Evolutionary conservation across 1,140 invertebrate genomes (phyloP), one percentile per base, ranked within the genome.

Genomic region (Monomorium pharaonis): DNA sequence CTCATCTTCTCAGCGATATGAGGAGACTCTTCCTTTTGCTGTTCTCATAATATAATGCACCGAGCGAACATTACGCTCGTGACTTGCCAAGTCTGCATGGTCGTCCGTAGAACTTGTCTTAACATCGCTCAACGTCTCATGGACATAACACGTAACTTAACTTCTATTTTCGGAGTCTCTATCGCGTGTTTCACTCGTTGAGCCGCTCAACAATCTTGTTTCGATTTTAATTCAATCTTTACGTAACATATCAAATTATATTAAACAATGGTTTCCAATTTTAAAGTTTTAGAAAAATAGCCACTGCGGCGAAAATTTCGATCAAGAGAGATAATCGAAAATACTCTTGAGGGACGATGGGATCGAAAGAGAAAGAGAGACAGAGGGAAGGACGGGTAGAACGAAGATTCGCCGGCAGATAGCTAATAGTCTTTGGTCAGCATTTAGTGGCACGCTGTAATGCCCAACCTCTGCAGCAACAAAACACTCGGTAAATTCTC

Each of bases 371-470:
- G 24, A n/a, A 42, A 54, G 63, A 67, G 51, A 65, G 10, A 16
- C 33, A 27, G 58, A 63, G 69, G 12, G n/a, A 12, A 44, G 47
- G 75, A 49, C 24, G 33, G 67, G 42, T 60, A 49, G 49, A 27
- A 84, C 30, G 67, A 74, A 85, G 80, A 90, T 89, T 58, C 81
- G 62, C 44, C 56, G 21, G 44, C 18, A 80, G 87, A 89, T 91
- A 91, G 67, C 87, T 85, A 86, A 81, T 85, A 67, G 81, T 80
- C 89, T 81, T 87, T 67, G 89, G 89, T 92, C 90, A 92, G 90
- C 89, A 88, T 92, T 92, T 92, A 91, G 86, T 91, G 86, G 86
- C 86, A 81, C 69, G 49, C 37, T 76, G 70, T 88, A 87, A 90
- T 80, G 85, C 30, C 30, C 42, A 78, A 70, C 77, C 47, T 85